Conservation (phyloP, 2,113 vertebrate species). For the Balaenoptera acutorostrata region DNA sequence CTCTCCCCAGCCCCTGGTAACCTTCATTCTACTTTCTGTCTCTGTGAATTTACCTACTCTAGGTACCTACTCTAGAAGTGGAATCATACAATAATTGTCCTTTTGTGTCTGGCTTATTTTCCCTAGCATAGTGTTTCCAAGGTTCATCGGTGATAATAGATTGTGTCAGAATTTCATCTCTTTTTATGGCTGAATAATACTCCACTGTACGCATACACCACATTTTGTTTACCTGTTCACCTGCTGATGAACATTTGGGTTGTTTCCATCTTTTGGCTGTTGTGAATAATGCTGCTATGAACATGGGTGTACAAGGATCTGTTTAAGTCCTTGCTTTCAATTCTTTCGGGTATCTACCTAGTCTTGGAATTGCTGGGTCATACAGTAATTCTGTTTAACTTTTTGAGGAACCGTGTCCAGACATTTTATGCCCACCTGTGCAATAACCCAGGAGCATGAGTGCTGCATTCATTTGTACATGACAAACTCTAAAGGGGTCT, state of each 20-base stretch:
- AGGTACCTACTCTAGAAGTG: background rate
- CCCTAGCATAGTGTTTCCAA: background rate
- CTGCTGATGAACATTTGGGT: background rate
- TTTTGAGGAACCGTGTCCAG: background rate
- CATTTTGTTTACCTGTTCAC: background rate
- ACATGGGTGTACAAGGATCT: accelerated
- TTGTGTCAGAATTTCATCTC: background rate
- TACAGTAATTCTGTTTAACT: background rate
- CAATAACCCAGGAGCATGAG: background rate
- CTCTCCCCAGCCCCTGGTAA: background rate
- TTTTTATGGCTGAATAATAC: background rate
- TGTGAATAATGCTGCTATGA: background rate
- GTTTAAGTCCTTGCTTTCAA: background rate
- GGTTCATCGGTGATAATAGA: background rate
- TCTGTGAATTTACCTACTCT: background rate
- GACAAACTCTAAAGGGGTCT: background rate
- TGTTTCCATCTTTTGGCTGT: background rate
- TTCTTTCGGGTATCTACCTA: background rate
- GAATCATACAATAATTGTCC: background rate
- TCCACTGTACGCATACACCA: accelerated
- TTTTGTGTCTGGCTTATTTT: background rate
- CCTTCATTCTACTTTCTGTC: background rate
- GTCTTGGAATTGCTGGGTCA: background rate
- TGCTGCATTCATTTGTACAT: accelerated
- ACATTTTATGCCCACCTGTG: background rate